Base-by-base conservation (phyloP, 2,113 vertebrate genomes). In the Odontesthes bonariensis region DNA sequence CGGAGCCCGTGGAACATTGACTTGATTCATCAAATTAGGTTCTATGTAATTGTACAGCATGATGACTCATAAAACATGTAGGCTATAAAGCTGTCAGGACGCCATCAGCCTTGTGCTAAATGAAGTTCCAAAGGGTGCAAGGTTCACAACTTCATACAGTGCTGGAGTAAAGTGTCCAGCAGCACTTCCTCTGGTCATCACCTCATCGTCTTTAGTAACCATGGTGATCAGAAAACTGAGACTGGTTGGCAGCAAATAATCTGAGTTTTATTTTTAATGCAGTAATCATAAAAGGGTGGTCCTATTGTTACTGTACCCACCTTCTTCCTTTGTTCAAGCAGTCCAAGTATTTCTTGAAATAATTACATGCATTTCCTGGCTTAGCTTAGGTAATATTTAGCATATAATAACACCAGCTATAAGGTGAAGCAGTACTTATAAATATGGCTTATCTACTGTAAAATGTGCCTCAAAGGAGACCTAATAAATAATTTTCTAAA, bases 21-120 rank as follows among this genome's bases (percentile, higher is more conserved):
- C 96, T 96, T 95, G 96, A 96, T 96, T 97, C 96, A 96, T 97
- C 97, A 96, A 96, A 97, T 97, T 95, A 97, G 94, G 92, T 94
- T 93, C 91, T 84, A 93, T 94, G 91, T 96, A 96, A 97, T 95
- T 95, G 96, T 94, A 81, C 94, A 82, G 95, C 96, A 93, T 95
- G 95, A 96, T 93, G 92, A 94, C 94, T 94, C 93, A 94, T 95
- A 95, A 95, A 96, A 93, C 93, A 94, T 74, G 84, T 86, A 85
- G 93, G 93, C 95, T 90, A 93, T 96, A 96, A 98, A 97, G 91
- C 96, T 96, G 97, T 97, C 96, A 93, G 93, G 94, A 93, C 94
- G 93, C 95, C 96, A 95, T 96, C 96, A 94, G 88, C 92, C 90
- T 87, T 81, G 94, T 89, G 95, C 94, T 96, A 95, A 97, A 96